Base-by-base conservation (phyloP, 2,888 invertebrate species). In the Cremastinae sp. region DNA sequence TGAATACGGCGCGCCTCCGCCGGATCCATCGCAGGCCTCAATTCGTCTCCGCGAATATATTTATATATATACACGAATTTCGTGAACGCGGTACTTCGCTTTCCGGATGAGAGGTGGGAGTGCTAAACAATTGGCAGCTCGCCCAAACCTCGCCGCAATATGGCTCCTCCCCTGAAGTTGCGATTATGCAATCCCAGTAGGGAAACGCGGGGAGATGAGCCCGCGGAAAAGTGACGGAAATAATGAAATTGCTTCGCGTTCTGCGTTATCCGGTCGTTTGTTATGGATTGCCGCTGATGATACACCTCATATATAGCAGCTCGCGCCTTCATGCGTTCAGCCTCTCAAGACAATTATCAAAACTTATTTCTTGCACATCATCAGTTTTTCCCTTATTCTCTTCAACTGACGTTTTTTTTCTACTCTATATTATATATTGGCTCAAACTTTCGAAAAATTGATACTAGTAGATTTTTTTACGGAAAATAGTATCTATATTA, bases 121-220 rank as follows among this genome's bases (percentile, higher is more conserved):
- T 37, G 83, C 84, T 87, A 89, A 90, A 89, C 90, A 90, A 90
- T 90, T 89, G 89, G 83, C 85, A 84, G 82, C 84, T 85, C 81
- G 83, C 86, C 86, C 83, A 83, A 87, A 85, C 85, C 81, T 83
- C 83, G 87, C 89, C 88, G 85, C 89, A 90, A 90, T 89, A 89
- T 90, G 89, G 89, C 90, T 90, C 90, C 90, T 87, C 86, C 87
- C 85, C 84, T 84, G n/a, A n/a, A 83, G 84, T 81, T 81, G 75
- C 65, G 51, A 62, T 49, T 37, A 69, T 61, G 62, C 74, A 80
- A 78, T 59, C 56, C 75, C 71, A 65, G n/a, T n/a, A n/a, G n/a
- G 61, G 49, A 51, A 55, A 28, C n/a, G n/a, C n/a, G 59, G 16
- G 45, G 43, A 58, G 41, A 75, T 65, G 59, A 53, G 43, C 72